Percentiles rank a stretch among this genome's conserved stretches.
Evolutionary conservation across 2,113 vertebrate genomes (phyloP).

Genomic region (Lepus europaeus): DNA sequence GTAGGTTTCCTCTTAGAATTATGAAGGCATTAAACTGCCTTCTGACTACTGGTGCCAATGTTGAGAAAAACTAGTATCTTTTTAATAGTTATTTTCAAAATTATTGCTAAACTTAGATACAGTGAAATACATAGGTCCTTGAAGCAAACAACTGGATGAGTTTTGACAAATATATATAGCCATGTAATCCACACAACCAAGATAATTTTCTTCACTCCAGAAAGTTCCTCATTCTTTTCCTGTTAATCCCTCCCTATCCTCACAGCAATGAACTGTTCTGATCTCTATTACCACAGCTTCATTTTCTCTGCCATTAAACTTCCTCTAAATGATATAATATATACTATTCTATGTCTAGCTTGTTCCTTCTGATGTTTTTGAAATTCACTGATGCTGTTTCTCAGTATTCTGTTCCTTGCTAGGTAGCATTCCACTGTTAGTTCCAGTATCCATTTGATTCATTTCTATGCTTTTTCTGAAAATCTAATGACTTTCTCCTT

Average conservation of each 20-base stretch:
- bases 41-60: neutral
- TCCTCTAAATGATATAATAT: conserved; percentile 1
- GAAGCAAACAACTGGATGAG: neutral
- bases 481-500: conserved; percentile 34
- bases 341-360: neutral
- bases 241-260: neutral
- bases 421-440: neutral
- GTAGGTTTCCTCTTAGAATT: neutral
- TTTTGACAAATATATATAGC: neutral
- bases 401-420: neutral
- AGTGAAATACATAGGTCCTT: neutral
- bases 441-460: neutral
- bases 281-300: neutral
- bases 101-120: neutral
- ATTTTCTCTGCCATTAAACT: neutral
- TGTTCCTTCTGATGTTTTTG: conserved; percentile 22
- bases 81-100: conserved; percentile 25
- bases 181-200: neutral
- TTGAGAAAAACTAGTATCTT: conserved; percentile 3
- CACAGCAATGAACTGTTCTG: neutral
- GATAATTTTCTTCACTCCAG: neutral
- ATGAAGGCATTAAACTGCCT: conserved; percentile 15
- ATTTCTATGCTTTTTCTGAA: neutral
- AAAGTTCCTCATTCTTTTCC: neutral
- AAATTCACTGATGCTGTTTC: neutral